Percentiles rank a stretch among this genome's conserved stretches.
phyloP scores from a whole-genome alignment of 2,888 invertebrate species.

The Cerastoderma edule region DNA sequence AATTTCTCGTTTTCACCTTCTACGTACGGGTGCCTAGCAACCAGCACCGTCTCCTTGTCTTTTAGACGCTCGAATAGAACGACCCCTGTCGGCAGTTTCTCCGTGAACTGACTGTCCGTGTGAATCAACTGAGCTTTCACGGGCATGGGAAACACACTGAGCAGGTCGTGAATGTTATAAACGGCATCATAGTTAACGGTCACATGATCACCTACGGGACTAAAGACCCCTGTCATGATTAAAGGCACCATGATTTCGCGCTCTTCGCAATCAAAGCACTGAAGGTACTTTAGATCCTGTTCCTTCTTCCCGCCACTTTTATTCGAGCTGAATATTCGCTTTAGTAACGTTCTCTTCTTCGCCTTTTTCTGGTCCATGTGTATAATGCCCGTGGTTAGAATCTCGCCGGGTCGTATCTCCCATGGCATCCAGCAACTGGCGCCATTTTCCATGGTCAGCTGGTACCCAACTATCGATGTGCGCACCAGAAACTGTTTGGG shows the following conservation, averaged over 20 bases:
- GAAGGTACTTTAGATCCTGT: constrained; percentile 78
- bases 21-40: constrained; percentile 57
- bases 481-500: constrained; percentile 76
- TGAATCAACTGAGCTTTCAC: constrained; percentile 77
- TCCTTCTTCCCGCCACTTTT: constrained; percentile 69
- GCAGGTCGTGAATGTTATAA: constrained; percentile 77
- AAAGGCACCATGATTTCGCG: constrained; percentile 79
- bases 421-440: constrained; percentile 74
- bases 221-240: constrained; percentile 80
- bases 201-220: constrained; percentile 76
- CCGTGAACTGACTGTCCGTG: constrained; percentile 50
- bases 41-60: constrained; percentile 70
- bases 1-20: constrained; percentile 56
- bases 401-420: constrained; percentile 76
- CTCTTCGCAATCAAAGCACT: constrained; percentile 75
- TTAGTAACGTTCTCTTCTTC: constrained; percentile 73
- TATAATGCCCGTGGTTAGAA: constrained; percentile 74
- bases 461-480: constrained; percentile 76
- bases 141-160: constrained; percentile 76
- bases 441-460: constrained; percentile 72
- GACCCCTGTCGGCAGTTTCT: constrained; percentile 66
- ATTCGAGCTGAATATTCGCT: constrained; percentile 68
- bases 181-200: constrained; percentile 76
- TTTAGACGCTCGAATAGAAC: constrained; percentile 70
- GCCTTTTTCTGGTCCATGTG: constrained; percentile 79